A percentile compares a stretch with the other conserved stretches of the same genome.
These are phyloP conservation scores for Danaus chrysippus DNA, from an alignment of 2,888 invertebrate species.

Conservation along the genomic window DNA sequence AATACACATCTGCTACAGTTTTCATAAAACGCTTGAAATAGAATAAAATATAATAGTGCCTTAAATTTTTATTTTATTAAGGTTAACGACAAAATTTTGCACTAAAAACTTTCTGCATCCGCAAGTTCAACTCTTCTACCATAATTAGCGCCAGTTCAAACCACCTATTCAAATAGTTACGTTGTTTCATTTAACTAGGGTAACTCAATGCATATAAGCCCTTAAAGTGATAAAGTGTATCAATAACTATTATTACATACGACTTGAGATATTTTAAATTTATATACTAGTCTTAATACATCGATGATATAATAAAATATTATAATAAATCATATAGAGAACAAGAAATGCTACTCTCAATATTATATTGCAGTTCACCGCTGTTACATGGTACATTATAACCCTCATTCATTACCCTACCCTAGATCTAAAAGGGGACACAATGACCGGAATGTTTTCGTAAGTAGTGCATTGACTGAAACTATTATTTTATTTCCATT, in stretches of 20 bases:
- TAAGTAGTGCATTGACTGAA: neutral
- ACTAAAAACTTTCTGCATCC: neutral
- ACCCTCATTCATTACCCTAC: neutral
- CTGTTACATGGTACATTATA: neutral
- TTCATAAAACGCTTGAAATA: too few relatives aligned
- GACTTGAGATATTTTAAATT: neutral
- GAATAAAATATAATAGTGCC: too few relatives aligned
- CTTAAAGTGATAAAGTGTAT: too few relatives aligned
- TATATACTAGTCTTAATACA: neutral
- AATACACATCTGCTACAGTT: too few relatives aligned
- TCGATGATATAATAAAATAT: neutral
- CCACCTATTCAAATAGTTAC: slow-evolving; percentile 3
- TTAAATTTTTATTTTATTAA: too few relatives aligned
- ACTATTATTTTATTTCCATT: neutral
- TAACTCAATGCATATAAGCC: neutral
- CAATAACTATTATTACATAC: too few relatives aligned
- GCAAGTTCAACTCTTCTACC: neutral
- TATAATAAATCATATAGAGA: neutral
- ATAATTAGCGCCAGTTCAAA: neutral
- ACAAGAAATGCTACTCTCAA: neutral
- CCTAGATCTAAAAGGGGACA: neutral
- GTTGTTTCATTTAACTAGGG: neutral
- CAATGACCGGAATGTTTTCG: neutral
- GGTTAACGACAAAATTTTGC: too few relatives aligned
- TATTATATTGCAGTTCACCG: neutral